phyloP scores from a whole-genome alignment of 2,888 invertebrate species.

The Bellardia bayeri region DNA sequence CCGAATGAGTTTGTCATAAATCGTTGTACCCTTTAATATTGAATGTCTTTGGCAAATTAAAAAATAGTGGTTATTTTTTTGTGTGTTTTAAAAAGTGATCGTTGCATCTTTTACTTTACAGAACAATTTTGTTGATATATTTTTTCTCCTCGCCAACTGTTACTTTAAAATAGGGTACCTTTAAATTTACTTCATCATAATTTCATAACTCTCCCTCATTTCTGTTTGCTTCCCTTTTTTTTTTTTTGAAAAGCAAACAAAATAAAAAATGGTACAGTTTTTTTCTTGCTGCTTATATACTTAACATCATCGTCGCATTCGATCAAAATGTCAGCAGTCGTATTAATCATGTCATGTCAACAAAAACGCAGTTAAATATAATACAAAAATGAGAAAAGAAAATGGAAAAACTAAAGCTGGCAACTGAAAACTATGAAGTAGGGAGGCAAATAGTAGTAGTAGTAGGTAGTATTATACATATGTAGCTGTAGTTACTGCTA shows the following conservation, averaged over 20 bases:
- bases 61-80: too few relatives aligned
- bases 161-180: background rate
- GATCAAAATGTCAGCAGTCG: constrained; percentile 79
- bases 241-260: background rate
- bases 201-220: background rate
- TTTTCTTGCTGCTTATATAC: constrained; percentile 42
- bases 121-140: too few relatives aligned
- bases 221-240: background rate
- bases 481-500: background rate
- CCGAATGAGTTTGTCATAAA: too few relatives aligned
- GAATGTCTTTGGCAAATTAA: too few relatives aligned
- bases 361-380: constrained; percentile 66
- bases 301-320: constrained; percentile 69
- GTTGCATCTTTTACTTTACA: too few relatives aligned
- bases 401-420: too few relatives aligned
- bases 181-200: background rate
- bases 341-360: constrained; percentile 82
- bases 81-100: too few relatives aligned
- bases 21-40: too few relatives aligned
- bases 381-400: constrained; percentile 20
- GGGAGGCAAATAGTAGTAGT: background rate
- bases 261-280: background rate
- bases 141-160: too few relatives aligned
- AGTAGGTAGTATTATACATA: background rate
- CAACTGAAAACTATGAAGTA: constrained; percentile 25